These are phyloP conservation scores for Squalus acanthias DNA, from an alignment of 2,797 vertebrate species.

Conservation along the genomic window DNA sequence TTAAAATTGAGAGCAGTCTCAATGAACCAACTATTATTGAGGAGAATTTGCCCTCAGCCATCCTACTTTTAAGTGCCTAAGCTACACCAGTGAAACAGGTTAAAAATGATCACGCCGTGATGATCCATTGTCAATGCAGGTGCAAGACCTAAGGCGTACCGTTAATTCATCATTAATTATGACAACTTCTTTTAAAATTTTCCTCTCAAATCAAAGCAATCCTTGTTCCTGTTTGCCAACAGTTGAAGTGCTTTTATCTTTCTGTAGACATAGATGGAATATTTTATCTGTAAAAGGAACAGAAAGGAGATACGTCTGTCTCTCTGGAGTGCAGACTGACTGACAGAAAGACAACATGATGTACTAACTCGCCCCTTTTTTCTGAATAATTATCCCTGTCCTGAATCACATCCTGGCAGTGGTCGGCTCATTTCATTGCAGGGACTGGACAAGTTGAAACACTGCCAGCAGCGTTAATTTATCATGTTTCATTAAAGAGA, in stretches of 20 bases:
- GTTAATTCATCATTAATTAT: slow-evolving; percentile 13
- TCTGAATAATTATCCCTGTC: slow-evolving; percentile 4
- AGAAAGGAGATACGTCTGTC: background rate
- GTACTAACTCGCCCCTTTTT: background rate
- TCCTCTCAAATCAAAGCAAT: background rate
- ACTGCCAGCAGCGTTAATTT: background rate
- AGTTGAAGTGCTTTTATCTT: background rate
- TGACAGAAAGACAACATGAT: background rate
- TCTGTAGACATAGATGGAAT: background rate
- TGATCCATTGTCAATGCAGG: background rate
- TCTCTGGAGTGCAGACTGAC: background rate
- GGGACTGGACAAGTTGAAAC: slow-evolving; percentile 7
- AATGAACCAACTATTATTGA: background rate
- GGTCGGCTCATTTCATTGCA: slow-evolving; percentile 16
- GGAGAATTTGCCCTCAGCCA: background rate
- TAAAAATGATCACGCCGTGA: background rate
- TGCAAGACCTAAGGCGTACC: background rate
- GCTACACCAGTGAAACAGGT: background rate
- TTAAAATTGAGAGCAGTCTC: background rate
- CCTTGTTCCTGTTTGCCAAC: background rate
- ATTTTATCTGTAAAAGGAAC: background rate
- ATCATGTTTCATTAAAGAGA: slow-evolving; percentile 32
- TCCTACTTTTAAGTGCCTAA: background rate
- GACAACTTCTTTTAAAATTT: background rate
- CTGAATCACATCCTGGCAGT: background rate